These are phyloP conservation scores for Cephus pulcher DNA, from an alignment of 2,888 invertebrate genomes.

Conservation along the genomic window DNA sequence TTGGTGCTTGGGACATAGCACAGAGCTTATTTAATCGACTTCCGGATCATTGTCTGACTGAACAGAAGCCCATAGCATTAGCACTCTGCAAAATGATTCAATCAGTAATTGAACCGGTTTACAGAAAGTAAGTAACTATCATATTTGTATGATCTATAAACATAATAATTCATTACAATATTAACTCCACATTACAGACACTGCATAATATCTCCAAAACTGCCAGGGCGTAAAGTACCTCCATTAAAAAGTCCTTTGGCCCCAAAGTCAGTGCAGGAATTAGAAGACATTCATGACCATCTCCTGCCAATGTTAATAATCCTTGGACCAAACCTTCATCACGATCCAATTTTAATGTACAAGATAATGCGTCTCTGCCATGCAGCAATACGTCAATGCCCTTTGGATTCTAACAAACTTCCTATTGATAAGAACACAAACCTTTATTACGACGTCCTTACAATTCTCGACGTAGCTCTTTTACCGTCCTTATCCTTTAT, in stretches of 20 bases:
- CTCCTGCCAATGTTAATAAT: slow-evolving; percentile 88
- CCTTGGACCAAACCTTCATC: slow-evolving; percentile 89
- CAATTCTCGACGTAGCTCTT: slow-evolving; percentile 87
- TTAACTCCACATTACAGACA: slow-evolving; percentile 68
- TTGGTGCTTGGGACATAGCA: slow-evolving; percentile 93
- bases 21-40: slow-evolving; percentile 82
- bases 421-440: slow-evolving; percentile 60
- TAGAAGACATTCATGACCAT: slow-evolving; percentile 78
- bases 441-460: slow-evolving; percentile 85
- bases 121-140: slow-evolving; percentile 75
- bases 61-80: slow-evolving; percentile 81
- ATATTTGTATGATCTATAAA: neutral
- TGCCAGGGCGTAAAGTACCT: slow-evolving; percentile 70
- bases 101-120: slow-evolving; percentile 87
- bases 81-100: slow-evolving; percentile 86
- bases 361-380: slow-evolving; percentile 76
- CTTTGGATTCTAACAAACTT: slow-evolving; percentile 55
- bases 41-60: slow-evolving; percentile 83
- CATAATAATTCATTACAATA: slow-evolving; percentile 5
- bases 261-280: slow-evolving; percentile 76
- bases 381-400: slow-evolving; percentile 56
- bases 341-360: slow-evolving; percentile 90
- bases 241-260: slow-evolving; percentile 71
- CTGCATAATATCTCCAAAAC: slow-evolving; percentile 79
- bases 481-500: slow-evolving; percentile 91